Evolutionary conservation across 2,113 vertebrate species (phyloP).

Genomic region (Chaetodon auriga): DNA sequence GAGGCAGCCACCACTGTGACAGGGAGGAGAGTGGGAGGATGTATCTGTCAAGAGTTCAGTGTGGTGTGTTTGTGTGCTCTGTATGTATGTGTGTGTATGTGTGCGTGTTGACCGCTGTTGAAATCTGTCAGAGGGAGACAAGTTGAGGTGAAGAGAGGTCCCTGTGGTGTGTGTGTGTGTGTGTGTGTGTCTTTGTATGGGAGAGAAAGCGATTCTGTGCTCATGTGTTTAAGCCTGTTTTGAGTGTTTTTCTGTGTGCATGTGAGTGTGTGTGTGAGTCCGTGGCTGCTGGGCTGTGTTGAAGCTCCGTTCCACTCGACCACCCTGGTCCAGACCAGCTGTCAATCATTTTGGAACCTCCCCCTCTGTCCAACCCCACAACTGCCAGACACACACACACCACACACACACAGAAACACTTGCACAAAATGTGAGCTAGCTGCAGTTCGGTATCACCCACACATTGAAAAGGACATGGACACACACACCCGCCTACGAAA

Average conservation of each 20-base stretch:
- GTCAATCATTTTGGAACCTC: slow-evolving; percentile 66
- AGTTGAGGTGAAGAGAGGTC: slow-evolving; percentile 72
- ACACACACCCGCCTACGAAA: not conserved
- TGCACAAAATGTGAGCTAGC: not conserved
- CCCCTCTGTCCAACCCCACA: not conserved
- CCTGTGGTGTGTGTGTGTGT: slow-evolving; percentile 55
- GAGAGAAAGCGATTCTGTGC: slow-evolving; percentile 40
- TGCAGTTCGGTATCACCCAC: not conserved
- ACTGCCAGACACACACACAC: not conserved
- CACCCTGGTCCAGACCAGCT: slow-evolving; percentile 61
- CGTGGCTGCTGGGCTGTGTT: slow-evolving; percentile 65
- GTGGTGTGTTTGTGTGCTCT: slow-evolving; percentile 26
- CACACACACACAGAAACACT: not conserved
- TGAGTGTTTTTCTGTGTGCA: slow-evolving; percentile 19
- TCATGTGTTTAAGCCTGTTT: slow-evolving; percentile 48
- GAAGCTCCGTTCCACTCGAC: slow-evolving; percentile 70
- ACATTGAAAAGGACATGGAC: not conserved
- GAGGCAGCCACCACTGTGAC: slow-evolving; percentile 63
- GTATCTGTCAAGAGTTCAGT: slow-evolving; percentile 68
- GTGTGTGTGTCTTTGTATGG: slow-evolving; percentile 2
- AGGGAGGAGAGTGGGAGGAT: slow-evolving; percentile 60
- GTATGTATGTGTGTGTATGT: slow-evolving; percentile 21
- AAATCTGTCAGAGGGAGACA: slow-evolving; percentile 75
- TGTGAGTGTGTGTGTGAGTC: slow-evolving; percentile 10
- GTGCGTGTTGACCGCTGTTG: slow-evolving; percentile 57